Percentiles rank a stretch among this genome's conserved stretches.
Conservation (phyloP, 2,113 vertebrate species). For the Machaerirhynchus nigripectus region DNA sequence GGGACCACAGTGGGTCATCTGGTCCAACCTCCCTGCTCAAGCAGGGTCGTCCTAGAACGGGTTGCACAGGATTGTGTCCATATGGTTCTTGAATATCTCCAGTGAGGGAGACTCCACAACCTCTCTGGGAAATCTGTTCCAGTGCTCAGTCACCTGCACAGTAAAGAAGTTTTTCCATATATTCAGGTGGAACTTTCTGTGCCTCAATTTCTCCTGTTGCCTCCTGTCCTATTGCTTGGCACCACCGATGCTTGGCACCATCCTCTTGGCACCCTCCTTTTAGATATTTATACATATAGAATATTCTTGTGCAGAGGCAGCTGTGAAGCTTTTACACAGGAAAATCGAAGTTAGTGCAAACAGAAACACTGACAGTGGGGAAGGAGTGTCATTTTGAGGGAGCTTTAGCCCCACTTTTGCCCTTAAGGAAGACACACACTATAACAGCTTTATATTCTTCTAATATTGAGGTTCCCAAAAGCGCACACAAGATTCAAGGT, state of each 20-base stretch:
- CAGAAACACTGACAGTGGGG: background rate
- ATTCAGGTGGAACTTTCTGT: background rate
- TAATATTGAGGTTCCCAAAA: background rate
- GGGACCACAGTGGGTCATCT: background rate
- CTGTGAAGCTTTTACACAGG: background rate
- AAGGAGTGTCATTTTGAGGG: background rate
- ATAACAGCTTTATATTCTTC: background rate
- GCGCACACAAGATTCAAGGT: background rate
- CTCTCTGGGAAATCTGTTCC: background rate
- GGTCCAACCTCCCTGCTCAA: background rate
- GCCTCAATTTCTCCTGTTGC: background rate
- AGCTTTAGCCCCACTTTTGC: background rate
- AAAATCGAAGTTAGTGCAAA: background rate
- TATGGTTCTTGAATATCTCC: background rate
- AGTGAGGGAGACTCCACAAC: background rate
- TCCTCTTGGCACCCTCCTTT: background rate
- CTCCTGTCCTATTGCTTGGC: background rate
- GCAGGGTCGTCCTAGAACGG: background rate
- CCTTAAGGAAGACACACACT: background rate
- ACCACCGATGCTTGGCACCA: background rate
- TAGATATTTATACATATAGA: accelerated
- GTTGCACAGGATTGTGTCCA: background rate
- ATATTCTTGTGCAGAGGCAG: background rate
- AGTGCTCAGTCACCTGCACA: background rate
- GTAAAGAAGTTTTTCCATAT: background rate